These are phyloP conservation scores for Tuberolachnus salignus DNA, from an alignment of 2,888 invertebrate species.

Conservation along the genomic window DNA sequence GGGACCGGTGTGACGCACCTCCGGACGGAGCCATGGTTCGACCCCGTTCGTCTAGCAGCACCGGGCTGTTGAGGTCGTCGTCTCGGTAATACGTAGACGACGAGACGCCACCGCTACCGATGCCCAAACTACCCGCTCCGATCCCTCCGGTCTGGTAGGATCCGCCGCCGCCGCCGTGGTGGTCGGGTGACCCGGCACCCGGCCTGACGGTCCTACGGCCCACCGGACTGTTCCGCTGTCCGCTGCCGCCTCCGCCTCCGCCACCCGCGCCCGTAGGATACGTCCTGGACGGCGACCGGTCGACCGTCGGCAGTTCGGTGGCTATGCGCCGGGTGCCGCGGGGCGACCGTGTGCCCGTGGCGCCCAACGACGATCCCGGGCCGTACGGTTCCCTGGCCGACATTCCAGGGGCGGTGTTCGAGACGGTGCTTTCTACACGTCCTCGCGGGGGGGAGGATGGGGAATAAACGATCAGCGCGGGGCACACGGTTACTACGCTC, in stretches of 20 bases:
- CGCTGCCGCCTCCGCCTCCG: slow-evolving; percentile 58
- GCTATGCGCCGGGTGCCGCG: slow-evolving; percentile 71
- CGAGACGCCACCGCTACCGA: slow-evolving; percentile 58
- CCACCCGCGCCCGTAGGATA: slow-evolving; percentile 67
- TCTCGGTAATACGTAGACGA: slow-evolving; percentile 66
- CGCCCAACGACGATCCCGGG: slow-evolving; percentile 65
- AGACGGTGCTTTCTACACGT: neutral
- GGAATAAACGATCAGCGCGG: no score
- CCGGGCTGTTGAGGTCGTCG: slow-evolving; percentile 85
- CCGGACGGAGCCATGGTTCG: slow-evolving; percentile 69
- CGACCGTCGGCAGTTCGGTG: slow-evolving; percentile 81
- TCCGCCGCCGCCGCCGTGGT: slow-evolving; percentile 60
- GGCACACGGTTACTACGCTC: neutral
- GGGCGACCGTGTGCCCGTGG: slow-evolving; percentile 72
- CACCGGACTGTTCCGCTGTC: slow-evolving; percentile 61
- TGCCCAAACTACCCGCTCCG: slow-evolving; percentile 62
- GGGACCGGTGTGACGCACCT: slow-evolving; percentile 76
- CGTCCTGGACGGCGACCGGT: slow-evolving; percentile 84
- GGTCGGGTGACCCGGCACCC: slow-evolving; percentile 70
- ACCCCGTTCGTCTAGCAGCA: slow-evolving; percentile 78
- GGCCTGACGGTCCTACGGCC: slow-evolving; percentile 63
- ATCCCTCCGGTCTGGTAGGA: slow-evolving; percentile 60
- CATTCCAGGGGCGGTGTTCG: neutral
- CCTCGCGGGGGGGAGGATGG: neutral
- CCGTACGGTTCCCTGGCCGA: slow-evolving; percentile 68